Conservation (phyloP, 2,888 invertebrate genomes). For the Caenorhabditis macrosperma region DNA sequence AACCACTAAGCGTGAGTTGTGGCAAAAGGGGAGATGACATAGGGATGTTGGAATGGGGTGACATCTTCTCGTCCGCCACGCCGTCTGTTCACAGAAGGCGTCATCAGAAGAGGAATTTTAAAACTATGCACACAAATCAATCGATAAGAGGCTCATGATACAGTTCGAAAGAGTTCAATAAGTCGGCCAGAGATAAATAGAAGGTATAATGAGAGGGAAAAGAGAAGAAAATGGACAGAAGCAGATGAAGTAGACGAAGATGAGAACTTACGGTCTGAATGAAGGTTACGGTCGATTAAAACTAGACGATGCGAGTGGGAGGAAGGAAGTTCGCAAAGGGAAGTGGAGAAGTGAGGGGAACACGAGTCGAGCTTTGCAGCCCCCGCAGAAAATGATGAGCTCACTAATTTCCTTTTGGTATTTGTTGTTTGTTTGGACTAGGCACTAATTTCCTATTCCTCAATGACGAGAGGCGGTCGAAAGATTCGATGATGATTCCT, state of each 20-base stretch:
- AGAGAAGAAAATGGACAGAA: slow-evolving; percentile 1
- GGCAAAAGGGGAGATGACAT: not conserved
- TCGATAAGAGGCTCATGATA: slow-evolving; percentile 12
- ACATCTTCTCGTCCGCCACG: not conserved
- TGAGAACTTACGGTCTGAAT: slow-evolving; percentile 44
- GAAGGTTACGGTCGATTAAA: slow-evolving; percentile 38
- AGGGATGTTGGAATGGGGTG: slow-evolving; percentile 11
- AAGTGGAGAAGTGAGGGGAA: slow-evolving; percentile 7
- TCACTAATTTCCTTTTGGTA: slow-evolving; percentile 11
- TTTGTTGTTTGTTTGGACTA: not conserved
- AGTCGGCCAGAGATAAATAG: slow-evolving; percentile 15
- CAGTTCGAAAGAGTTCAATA: slow-evolving; percentile 13
- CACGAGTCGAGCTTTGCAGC: slow-evolving; percentile 17
- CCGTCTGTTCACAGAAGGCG: not conserved
- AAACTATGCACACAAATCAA: slow-evolving; percentile 25
- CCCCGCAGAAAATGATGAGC: not conserved
- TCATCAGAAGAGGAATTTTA: not conserved
- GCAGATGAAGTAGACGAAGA: slow-evolving; percentile 42
- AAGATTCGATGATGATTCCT: not conserved
- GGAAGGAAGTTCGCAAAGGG: slow-evolving; percentile 8
- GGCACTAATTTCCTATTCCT: not conserved
- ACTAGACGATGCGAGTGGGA: slow-evolving; percentile 19
- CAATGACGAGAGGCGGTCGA: not conserved
- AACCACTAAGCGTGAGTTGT: not conserved
- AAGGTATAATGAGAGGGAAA: not conserved